phyloP scores from a whole-genome alignment of 2,113 vertebrate genomes.

The Rana temporaria region DNA sequence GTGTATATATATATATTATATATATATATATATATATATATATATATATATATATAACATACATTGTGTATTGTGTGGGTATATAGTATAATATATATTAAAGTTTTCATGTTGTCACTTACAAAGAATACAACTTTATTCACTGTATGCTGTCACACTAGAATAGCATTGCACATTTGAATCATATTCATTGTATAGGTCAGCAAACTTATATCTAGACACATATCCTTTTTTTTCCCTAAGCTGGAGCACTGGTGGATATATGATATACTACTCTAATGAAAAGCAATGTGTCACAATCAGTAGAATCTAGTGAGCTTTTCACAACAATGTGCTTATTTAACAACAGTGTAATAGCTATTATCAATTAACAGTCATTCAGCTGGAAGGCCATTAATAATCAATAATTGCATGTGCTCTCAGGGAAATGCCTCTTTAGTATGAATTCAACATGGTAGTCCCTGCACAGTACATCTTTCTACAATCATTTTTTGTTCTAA shows the following conservation, averaged over 20 bases:
- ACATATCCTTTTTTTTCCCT: neutral
- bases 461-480: neutral
- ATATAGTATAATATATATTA: too few species aligned
- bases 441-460: neutral
- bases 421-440: constrained; percentile 17
- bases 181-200: neutral
- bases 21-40: too few species aligned
- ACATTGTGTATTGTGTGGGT: too few species aligned
- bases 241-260: neutral
- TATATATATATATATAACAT: too few species aligned
- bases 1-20: too few species aligned
- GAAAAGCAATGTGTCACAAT: constrained; percentile 15
- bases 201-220: neutral
- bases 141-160: too few species aligned
- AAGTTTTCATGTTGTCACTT: too few species aligned
- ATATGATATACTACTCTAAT: neutral
- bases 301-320: constrained; percentile 12
- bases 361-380: constrained; percentile 44
- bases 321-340: constrained; percentile 43
- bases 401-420: constrained; percentile 36
- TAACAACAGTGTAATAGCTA: constrained; percentile 17
- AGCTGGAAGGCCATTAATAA: constrained; percentile 40
- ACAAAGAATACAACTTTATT: too few species aligned
- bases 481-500: too few species aligned
- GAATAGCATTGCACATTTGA: neutral